Conservation (phyloP, 2,888 invertebrate species). For the Caenorhabditis becei region DNA sequence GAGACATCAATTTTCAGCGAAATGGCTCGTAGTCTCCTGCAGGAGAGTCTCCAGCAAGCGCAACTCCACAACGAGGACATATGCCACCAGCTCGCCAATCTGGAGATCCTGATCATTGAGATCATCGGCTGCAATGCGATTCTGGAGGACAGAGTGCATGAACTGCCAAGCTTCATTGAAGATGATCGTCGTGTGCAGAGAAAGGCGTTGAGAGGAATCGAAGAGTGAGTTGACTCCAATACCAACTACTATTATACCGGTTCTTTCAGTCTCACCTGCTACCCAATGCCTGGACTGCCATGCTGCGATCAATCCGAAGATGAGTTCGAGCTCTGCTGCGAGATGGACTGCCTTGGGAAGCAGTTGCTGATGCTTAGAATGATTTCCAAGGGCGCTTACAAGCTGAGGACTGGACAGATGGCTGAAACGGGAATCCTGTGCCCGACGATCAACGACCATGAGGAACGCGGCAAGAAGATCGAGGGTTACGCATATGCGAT, state of each 20-base stretch:
- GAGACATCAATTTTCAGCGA: conserved; percentile 27
- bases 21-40: conserved; percentile 35
- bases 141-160: conserved; percentile 8
- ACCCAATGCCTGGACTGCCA: background rate
- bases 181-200: conserved; percentile 19
- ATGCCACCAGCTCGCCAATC: conserved; percentile 55
- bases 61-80: conserved; percentile 56
- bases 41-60: conserved; percentile 61
- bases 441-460: background rate
- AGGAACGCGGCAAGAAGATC: conserved; percentile 9
- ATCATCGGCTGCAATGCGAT: conserved; percentile 25
- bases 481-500: conserved; percentile 13
- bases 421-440: conserved; percentile 29
- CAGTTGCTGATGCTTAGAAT: conserved; percentile 27
- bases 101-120: conserved; percentile 49
- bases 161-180: background rate
- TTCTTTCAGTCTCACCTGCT: background rate
- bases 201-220: conserved; percentile 21
- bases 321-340: conserved; percentile 27
- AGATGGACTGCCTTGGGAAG: conserved; percentile 33
- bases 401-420: conserved; percentile 1
- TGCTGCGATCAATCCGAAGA: conserved; percentile 23
- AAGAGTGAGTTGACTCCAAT: conserved; percentile 24
- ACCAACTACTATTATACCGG: background rate
- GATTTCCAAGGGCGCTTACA: conserved; percentile 4